Conservation (phyloP, 2,113 vertebrate genomes). For the Tautogolabrus adspersus region DNA sequence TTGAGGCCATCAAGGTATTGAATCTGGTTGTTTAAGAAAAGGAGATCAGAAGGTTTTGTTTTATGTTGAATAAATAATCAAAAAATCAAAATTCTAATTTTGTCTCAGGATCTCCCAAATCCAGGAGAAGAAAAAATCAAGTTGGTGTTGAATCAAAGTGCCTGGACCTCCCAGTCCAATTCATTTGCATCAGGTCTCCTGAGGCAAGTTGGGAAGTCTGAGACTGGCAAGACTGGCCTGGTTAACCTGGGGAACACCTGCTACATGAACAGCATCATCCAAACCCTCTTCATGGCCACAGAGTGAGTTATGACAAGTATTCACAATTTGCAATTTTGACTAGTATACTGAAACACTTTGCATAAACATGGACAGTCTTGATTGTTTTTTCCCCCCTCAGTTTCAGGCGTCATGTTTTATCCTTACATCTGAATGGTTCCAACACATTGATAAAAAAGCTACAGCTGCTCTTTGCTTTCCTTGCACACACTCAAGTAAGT, state of each 20-base stretch:
- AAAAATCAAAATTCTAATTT: no score
- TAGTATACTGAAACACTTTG: not conserved
- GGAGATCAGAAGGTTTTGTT: not conserved
- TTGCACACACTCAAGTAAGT: constrained; percentile 96
- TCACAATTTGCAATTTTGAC: not conserved
- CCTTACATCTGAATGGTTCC: constrained; percentile 90
- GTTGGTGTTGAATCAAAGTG: constrained; percentile 95
- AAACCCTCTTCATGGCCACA: constrained; percentile 98
- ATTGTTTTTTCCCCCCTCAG: constrained; percentile 72
- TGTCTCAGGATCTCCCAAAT: constrained; percentile 90
- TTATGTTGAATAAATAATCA: no score
- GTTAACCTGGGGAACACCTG: constrained; percentile 98
- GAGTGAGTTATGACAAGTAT: constrained; percentile 87
- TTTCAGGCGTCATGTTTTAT: constrained; percentile 95
- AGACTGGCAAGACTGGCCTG: constrained; percentile 97
- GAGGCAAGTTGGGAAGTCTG: constrained; percentile 93
- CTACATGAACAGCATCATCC: constrained; percentile 99
- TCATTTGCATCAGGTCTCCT: constrained; percentile 91
- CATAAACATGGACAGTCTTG: not conserved
- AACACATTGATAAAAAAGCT: constrained; percentile 95
- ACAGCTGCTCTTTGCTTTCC: constrained; percentile 96
- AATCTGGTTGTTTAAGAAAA: no score
- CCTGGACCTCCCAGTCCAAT: constrained; percentile 98
- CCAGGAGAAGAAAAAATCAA: constrained; percentile 96
- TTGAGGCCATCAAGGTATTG: constrained; percentile 94